A percentile compares a stretch with the other conserved stretches of the same genome.
Evolutionary conservation across 2,113 vertebrate genomes (phyloP).

Genomic region (Brachyistius frenatus): DNA sequence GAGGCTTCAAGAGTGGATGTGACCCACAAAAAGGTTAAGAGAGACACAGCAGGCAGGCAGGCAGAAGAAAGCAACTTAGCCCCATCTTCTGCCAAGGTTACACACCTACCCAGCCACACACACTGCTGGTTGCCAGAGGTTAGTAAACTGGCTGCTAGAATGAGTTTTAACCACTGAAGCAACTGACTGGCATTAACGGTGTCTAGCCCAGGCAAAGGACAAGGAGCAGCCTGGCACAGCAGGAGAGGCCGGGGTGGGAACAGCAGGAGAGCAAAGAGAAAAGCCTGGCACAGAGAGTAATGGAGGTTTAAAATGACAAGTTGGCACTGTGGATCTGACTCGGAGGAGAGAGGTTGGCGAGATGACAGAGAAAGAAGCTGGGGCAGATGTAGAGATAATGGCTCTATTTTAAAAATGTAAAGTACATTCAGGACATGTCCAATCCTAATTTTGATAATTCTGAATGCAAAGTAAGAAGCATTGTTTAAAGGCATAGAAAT

Average conservation of each 20-base stretch:
- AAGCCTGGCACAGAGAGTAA: background rate
- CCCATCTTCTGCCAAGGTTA: constrained; percentile 5
- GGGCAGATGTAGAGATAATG: background rate
- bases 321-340: constrained; percentile 3
- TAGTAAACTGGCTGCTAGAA: constrained; percentile 19
- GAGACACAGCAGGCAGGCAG: constrained; percentile 19
- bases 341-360: background rate
- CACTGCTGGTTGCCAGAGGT: constrained; percentile 21
- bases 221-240: constrained; percentile 34
- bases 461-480: too few species aligned
- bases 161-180: background rate
- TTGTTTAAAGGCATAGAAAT: too few species aligned
- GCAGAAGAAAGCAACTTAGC: constrained; percentile 5
- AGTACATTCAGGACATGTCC: background rate
- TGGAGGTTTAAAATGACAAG: constrained; percentile 12
- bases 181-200: constrained; percentile 17
- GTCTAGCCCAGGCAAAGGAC: constrained; percentile 29
- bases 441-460: too few species aligned
- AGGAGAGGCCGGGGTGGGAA: constrained; percentile 19
- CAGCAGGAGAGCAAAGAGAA: constrained; percentile 11
- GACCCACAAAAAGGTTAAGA: constrained; percentile 26
- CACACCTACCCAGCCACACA: constrained; percentile 9
- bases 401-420: constrained; percentile 1
- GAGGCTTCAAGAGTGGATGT: constrained; percentile 16
- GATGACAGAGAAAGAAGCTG: background rate